These are phyloP conservation scores for Drosophila ironensis DNA, from an alignment of 1,140 invertebrate genomes.

Conservation along the genomic window DNA sequence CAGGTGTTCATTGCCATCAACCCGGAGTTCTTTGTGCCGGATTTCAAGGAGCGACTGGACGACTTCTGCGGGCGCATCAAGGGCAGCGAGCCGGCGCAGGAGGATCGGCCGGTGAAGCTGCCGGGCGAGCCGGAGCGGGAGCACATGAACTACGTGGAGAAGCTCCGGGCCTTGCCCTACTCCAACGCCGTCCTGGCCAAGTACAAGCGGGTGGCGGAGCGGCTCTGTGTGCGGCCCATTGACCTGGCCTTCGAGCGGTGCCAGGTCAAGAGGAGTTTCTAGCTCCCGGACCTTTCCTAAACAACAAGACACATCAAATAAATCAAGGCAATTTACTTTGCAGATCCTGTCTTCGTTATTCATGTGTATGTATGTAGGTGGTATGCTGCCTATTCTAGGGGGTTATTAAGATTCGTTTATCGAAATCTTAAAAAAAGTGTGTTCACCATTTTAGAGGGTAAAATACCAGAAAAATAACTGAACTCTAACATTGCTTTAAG, in stretches of 20 bases:
- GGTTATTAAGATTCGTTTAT: too few species aligned
- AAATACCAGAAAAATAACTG: too few species aligned
- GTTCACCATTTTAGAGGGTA: too few species aligned
- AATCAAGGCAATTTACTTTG: too few species aligned
- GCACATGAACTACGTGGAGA: constrained; percentile 42
- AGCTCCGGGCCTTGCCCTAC: constrained; percentile 27
- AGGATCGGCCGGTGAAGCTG: not conserved
- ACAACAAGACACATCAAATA: too few species aligned
- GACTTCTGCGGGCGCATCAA: constrained; percentile 31
- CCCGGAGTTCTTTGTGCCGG: constrained; percentile 32
- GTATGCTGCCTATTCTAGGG: too few species aligned
- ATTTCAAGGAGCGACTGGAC: constrained; percentile 39
- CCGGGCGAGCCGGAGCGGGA: constrained; percentile 33
- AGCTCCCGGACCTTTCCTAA: too few species aligned
- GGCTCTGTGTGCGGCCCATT: constrained; percentile 29
- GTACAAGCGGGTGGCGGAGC: constrained; percentile 21
- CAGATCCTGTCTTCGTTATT: too few species aligned
- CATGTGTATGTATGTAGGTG: too few species aligned
- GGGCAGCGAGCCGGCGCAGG: not conserved
- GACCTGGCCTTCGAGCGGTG: constrained; percentile 17
- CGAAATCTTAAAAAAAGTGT: too few species aligned
- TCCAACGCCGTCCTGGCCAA: constrained; percentile 28
- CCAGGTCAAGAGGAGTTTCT: constrained; percentile 1
- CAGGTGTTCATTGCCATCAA: constrained; percentile 44
- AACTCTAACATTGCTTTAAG: too few species aligned